phyloP scores from a whole-genome alignment of 2,113 vertebrate species.

The Gobiocypris rarus region DNA sequence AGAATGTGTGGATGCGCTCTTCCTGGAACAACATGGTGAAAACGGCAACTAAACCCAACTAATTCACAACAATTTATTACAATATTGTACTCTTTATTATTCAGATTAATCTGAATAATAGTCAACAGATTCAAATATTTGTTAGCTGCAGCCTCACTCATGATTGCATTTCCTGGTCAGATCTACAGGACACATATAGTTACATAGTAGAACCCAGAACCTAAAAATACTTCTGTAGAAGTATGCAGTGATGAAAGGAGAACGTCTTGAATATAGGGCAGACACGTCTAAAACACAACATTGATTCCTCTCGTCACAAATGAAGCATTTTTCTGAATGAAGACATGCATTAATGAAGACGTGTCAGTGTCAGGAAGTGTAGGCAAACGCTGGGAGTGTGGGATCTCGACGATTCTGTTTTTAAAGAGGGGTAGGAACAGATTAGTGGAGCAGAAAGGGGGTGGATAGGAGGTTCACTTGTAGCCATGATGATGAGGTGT shows the following conservation, averaged over 20 bases:
- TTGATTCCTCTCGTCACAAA: neutral
- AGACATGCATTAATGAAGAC: neutral
- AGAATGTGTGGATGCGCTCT: too few species aligned
- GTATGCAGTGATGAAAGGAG: neutral
- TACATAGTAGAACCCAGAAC: neutral
- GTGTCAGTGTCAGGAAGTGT: constrained; percentile 10
- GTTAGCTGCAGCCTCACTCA: neutral
- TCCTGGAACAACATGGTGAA: too few species aligned
- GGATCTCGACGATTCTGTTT: neutral
- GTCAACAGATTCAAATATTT: too few species aligned
- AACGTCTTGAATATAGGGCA: neutral
- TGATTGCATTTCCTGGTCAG: neutral
- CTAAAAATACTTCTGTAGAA: neutral
- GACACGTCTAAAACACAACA: neutral
- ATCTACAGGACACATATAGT: neutral
- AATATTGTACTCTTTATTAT: too few species aligned
- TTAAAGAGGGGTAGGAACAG: neutral
- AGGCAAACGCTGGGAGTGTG: neutral
- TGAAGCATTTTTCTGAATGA: constrained; percentile 25
- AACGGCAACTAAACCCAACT: too few species aligned
- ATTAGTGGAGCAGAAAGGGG: constrained; percentile 18
- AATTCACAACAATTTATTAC: too few species aligned
- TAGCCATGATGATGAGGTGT: neutral
- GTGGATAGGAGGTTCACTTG: constrained; percentile 17
- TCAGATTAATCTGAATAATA: too few species aligned